Percentiles rank a stretch among this genome's conserved stretches.
phyloP scores from a whole-genome alignment of 2,113 vertebrate genomes.

The Pantherophis guttatus region DNA sequence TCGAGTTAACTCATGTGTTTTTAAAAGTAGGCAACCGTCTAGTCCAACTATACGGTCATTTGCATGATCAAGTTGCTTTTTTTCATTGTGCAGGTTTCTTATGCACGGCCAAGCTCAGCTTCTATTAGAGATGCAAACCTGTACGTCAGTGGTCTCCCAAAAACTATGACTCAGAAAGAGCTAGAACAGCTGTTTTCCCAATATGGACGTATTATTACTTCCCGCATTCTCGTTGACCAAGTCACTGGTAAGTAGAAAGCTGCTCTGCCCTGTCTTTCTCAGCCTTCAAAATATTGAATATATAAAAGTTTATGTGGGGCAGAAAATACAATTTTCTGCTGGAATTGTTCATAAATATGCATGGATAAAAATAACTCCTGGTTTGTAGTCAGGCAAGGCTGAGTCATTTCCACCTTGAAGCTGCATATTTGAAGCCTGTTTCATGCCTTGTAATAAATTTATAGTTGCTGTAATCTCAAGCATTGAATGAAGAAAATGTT shows the following conservation, averaged over 20 bases:
- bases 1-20: background rate
- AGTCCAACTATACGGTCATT: too few species aligned
- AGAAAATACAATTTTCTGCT: slow-evolving; percentile 76
- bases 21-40: background rate
- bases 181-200: slow-evolving; percentile 97
- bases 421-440: slow-evolving; percentile 73
- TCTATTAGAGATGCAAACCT: slow-evolving; percentile 98
- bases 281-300: slow-evolving; percentile 51
- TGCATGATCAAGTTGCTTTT: background rate
- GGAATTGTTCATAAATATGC: slow-evolving; percentile 80
- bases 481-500: slow-evolving; percentile 57
- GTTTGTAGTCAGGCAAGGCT: slow-evolving; percentile 61
- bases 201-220: slow-evolving; percentile 98
- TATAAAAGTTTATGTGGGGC: slow-evolving; percentile 68
- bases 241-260: slow-evolving; percentile 87
- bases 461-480: slow-evolving; percentile 72
- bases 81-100: slow-evolving; percentile 77
- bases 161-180: slow-evolving; percentile 97
- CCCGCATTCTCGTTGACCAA: slow-evolving; percentile 96
- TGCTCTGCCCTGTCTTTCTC: slow-evolving; percentile 3
- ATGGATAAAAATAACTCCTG: slow-evolving; percentile 74
- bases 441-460: slow-evolving; percentile 78
- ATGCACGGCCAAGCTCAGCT: slow-evolving; percentile 95
- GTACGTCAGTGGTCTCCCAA: slow-evolving; percentile 96
- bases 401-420: slow-evolving; percentile 74